Base-by-base conservation (phyloP, 2,888 invertebrate genomes). In the Drosophila rellima region DNA sequence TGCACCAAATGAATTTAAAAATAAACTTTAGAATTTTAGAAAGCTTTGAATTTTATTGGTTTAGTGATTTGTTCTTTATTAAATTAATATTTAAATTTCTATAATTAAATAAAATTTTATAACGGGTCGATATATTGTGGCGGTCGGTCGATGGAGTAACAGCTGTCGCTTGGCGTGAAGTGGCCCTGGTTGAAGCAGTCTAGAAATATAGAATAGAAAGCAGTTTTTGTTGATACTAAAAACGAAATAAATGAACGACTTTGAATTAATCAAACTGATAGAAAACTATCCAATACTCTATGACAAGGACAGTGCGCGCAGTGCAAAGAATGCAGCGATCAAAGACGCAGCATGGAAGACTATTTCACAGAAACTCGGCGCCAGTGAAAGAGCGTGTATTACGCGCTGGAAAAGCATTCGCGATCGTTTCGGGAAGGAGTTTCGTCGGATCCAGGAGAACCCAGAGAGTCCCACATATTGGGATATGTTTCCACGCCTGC, bases 351-450 rank as follows among this genome's bases (percentile, higher is more conserved):
- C 90, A 29, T 91, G 91, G 91, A 84, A 83, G 35, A 74, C 81
- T 1, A 79, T 91, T 7, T 88, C 91, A 3, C 37, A 67, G 8
- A 78, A 79, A 26, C 20, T 91, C 18, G 83, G 86, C 0, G 91
- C 88, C 33, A 91, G 92, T 5, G 91, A 91, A 31, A 64, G 91
- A 3, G 90, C 91, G 8, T 91, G 92, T 54, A 91, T 91, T 2
- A 91, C 91, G 7, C 85, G 91, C 5, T 91, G 91, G 91, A 91
- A 91, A 50, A 91, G 91, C 39, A 80, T 91, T 44, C 77, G 92
- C 0, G 91, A 91, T 67, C 81, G 91, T 1, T 91, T 91, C 65
- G 92, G 91, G 2, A 91, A 90, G 45, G 91, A 91, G 37, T 90
- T 82, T 15, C 74, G 91, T 0, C 82, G 90, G 0, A 83, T 89